These are phyloP conservation scores for Bibio marci DNA, from an alignment of 2,888 invertebrate genomes.

Conservation along the genomic window DNA sequence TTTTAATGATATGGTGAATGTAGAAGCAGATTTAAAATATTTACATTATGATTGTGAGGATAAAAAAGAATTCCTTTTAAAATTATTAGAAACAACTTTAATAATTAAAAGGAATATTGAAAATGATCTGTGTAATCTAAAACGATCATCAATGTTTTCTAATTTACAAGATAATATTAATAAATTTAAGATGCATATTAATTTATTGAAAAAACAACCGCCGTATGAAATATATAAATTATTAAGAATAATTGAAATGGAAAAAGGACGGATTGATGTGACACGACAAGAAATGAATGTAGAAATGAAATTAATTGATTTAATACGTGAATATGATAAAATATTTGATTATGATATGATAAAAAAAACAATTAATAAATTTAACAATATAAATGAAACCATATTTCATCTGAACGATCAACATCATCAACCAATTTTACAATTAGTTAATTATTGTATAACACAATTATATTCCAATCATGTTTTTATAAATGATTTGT, in stretches of 20 bases:
- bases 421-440: conserved; percentile 49
- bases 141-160: conserved; percentile 44
- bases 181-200: conserved; percentile 40
- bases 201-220: conserved; percentile 34
- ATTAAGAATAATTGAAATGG: conserved; percentile 40
- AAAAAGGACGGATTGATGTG: conserved; percentile 47
- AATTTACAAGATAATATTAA: conserved; percentile 46
- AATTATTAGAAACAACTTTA: conserved; percentile 56
- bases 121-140: conserved; percentile 50
- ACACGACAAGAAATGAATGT: conserved; percentile 55
- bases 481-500: conserved; percentile 28
- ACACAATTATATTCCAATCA: conserved; percentile 51
- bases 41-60: conserved; percentile 52
- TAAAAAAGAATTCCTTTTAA: conserved; percentile 52
- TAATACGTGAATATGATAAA: conserved; percentile 45
- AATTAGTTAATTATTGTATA: conserved; percentile 62
- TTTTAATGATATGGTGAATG: conserved; percentile 45
- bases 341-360: conserved; percentile 49
- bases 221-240: conserved; percentile 43
- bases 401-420: no score
- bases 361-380: no score
- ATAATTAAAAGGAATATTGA: conserved; percentile 59
- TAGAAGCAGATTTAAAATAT: conserved; percentile 50
- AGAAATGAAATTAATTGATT: conserved; percentile 52
- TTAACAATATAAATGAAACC: no score